These are phyloP conservation scores for Campoplex nolae DNA, from an alignment of 2,888 invertebrate genomes.

Conservation along the genomic window DNA sequence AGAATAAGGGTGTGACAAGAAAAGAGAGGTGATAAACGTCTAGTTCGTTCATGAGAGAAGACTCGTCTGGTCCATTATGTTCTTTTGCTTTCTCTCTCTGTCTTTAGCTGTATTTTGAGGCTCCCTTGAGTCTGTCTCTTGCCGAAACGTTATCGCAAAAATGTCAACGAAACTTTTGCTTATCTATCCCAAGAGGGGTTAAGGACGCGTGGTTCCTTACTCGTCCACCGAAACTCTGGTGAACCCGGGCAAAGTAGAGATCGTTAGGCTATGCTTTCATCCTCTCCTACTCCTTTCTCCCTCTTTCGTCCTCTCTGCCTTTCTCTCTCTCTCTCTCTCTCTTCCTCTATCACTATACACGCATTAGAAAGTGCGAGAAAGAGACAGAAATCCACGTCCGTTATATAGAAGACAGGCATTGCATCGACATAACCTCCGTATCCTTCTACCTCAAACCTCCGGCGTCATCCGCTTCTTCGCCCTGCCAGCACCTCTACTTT, in stretches of 20 bases:
- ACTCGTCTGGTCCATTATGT: constrained; percentile 26
- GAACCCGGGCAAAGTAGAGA: constrained; percentile 47
- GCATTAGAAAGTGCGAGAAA: constrained; percentile 36
- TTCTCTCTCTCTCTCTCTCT: no score
- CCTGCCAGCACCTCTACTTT: constrained; percentile 49
- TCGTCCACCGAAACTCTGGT: constrained; percentile 47
- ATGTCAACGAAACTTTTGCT: constrained; percentile 82
- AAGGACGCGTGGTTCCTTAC: constrained; percentile 51
- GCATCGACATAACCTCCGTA: constrained; percentile 57
- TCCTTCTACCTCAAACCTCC: constrained; percentile 42
- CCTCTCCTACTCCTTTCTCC: constrained; percentile 16
- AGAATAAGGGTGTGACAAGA: constrained; percentile 52
- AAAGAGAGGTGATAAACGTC: constrained; percentile 63
- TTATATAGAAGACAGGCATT: constrained; percentile 48
- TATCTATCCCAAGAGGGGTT: constrained; percentile 72
- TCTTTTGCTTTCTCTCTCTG: constrained; percentile 34
- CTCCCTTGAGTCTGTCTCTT: constrained; percentile 41
- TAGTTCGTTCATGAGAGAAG: constrained; percentile 33
- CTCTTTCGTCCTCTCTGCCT: neutral
- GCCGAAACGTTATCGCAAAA: constrained; percentile 78
- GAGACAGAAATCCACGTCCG: constrained; percentile 57
- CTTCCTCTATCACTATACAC: neutral
- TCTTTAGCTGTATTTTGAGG: constrained; percentile 38
- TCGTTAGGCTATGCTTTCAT: constrained; percentile 54
- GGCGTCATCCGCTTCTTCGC: constrained; percentile 33